These are phyloP conservation scores for Parnassius orleans DNA, from an alignment of 2,888 invertebrate species.

Conservation along the genomic window DNA sequence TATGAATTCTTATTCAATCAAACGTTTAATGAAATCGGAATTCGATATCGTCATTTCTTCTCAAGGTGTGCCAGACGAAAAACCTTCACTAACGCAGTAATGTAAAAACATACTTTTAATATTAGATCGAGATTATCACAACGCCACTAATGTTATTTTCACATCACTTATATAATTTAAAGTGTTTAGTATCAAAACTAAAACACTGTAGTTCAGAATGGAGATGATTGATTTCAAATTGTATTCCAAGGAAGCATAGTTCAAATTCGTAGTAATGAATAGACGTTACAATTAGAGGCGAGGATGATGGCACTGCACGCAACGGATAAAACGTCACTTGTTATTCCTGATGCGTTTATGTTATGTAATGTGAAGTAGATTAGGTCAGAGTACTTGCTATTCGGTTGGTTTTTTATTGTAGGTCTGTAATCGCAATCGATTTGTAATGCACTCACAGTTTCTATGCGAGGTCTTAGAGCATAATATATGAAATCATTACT, in stretches of 20 bases:
- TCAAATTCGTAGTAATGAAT: constrained; percentile 18
- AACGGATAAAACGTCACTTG: constrained; percentile 48
- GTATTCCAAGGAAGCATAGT: constrained; percentile 23
- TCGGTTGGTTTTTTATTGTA: constrained; percentile 41
- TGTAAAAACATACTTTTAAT: background rate
- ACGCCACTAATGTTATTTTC: background rate
- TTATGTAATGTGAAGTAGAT: constrained; percentile 65
- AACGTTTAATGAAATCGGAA: background rate
- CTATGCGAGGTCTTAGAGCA: background rate
- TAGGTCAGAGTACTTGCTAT: constrained; percentile 63
- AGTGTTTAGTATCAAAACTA: constrained; percentile 9
- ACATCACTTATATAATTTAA: constrained; percentile 20
- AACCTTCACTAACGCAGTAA: background rate
- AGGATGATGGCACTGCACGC: constrained; percentile 51
- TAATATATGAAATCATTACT: background rate
- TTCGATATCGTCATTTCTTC: too few species aligned
- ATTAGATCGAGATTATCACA: background rate
- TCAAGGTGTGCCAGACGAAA: background rate
- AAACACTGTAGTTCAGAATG: constrained; percentile 12
- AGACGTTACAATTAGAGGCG: constrained; percentile 43
- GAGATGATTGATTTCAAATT: constrained; percentile 15
- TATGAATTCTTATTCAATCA: too few species aligned
- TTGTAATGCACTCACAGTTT: constrained; percentile 28
- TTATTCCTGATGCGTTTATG: constrained; percentile 45
- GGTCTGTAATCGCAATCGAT: constrained; percentile 42